Evolutionary conservation across 2,888 invertebrate genomes (phyloP).

Genomic region (Nemoura dubitans): DNA sequence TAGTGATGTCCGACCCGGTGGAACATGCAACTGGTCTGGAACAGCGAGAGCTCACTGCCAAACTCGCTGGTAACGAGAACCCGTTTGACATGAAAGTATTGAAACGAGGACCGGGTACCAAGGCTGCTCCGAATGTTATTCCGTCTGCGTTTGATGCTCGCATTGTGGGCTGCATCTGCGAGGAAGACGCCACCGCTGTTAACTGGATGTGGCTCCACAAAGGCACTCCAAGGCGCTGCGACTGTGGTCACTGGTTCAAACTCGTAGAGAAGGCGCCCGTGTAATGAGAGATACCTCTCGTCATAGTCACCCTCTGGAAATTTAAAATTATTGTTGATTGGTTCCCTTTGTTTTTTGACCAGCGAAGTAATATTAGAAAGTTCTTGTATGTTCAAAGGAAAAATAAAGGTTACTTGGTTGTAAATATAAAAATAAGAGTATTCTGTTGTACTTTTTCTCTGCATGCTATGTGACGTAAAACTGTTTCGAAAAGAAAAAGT

Average conservation of each 20-base stretch:
- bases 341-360: background rate
- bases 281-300: constrained; percentile 21
- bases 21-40: constrained; percentile 95
- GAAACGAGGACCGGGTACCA: constrained; percentile 83
- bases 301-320: background rate
- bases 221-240: constrained; percentile 89
- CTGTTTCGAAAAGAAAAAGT: too few species aligned
- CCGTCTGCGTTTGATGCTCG: constrained; percentile 91
- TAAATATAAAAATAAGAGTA: background rate
- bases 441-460: background rate
- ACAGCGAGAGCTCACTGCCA: constrained; percentile 86
- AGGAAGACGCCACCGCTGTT: constrained; percentile 89
- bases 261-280: constrained; percentile 74
- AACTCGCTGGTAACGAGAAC: constrained; percentile 88
- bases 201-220: constrained; percentile 96
- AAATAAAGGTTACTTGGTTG: constrained; percentile 7
- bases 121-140: constrained; percentile 85
- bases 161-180: constrained; percentile 94
- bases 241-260: constrained; percentile 97
- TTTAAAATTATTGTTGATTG: background rate
- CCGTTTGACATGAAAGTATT: constrained; percentile 85
- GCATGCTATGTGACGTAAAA: too few species aligned
- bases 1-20: constrained; percentile 86
- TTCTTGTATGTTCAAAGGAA: background rate
- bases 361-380: background rate